Base-by-base conservation (phyloP, 2,888 invertebrate species). In the Strigamia maritima region DNA sequence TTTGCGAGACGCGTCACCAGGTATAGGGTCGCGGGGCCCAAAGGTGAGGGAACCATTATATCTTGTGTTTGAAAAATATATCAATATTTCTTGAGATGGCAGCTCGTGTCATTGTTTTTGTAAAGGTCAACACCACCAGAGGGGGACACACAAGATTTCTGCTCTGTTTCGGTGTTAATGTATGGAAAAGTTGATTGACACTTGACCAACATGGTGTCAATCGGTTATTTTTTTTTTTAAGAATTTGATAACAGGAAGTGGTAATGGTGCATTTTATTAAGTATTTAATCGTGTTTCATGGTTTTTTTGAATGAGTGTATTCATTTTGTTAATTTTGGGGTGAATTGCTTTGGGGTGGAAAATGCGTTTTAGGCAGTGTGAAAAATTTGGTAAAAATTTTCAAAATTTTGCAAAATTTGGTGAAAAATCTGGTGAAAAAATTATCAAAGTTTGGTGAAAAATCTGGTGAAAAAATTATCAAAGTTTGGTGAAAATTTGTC, bases 101-200 rank as follows among this genome's bases (percentile, higher is more conserved):
- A 60, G 7, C 8, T 10, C 22, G 22, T 6, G 54, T 22, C 24
- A 60, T 60, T 60, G 60, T 60, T 60, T 44, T 60, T 16, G 12
- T 60, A 19, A 60, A 24, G 60, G 60, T 60, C 60, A 60, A 60
- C 60, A 60, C 60, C 60, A 60, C 60, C 60, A 60, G 60, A 60
- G 60, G 60, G 60, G 60, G 60, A 19, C 60, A n/a, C n/a, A n/a
- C n/a, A 60, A 7, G 16, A 60, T 19, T 22, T 60, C 22, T 60
- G 60, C 60, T 60, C 24, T 60, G 60, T 60, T 60, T 24, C 60
- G 60, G 22, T 22, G 22, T 60, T 24, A 22, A 60, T 60, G 16
- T 44, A n/a, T n/a, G n/a, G 60, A 19, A 60, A 60, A 60, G 60
- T 60, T 60, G 60, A 60, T 60, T 60, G 60, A 60, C 60, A 60